These are phyloP conservation scores for Poeciliopsis turneri DNA, from an alignment of 2,797 vertebrate species.

Conservation along the genomic window DNA sequence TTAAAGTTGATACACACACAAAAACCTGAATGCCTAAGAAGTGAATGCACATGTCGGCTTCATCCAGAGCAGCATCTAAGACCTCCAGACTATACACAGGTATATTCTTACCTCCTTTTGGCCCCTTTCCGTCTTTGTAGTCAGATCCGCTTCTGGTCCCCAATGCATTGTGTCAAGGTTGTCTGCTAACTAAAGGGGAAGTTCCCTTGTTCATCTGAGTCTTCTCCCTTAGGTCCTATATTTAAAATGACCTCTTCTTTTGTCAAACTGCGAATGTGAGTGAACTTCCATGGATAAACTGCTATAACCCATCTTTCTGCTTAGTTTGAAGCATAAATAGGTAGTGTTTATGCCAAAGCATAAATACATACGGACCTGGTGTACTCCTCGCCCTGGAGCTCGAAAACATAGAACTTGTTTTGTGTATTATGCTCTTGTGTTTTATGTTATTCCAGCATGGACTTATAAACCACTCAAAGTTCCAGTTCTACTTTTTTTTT, in stretches of 20 bases:
- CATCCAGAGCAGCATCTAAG: background rate
- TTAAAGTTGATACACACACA: background rate
- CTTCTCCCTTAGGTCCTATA: conserved; percentile 70
- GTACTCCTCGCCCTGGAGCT: conserved; percentile 48
- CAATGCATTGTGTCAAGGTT: conserved; percentile 46
- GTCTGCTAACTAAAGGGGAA: conserved; percentile 53
- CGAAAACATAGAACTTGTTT: conserved; percentile 74
- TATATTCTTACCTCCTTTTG: conserved; percentile 13
- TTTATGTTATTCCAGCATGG: conserved; percentile 48
- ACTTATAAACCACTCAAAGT: conserved; percentile 56
- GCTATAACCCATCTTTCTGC: conserved; percentile 57
- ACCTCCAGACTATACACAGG: background rate
- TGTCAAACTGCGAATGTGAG: conserved; percentile 47
- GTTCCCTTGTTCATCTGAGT: conserved; percentile 47
- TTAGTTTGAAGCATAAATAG: conserved; percentile 58
- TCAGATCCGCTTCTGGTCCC: conserved; percentile 21
- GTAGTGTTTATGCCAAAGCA: conserved; percentile 52
- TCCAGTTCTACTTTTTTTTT: conserved; percentile 41
- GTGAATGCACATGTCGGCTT: background rate
- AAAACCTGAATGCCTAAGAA: background rate
- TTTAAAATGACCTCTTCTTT: conserved; percentile 54
- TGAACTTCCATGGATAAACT: conserved; percentile 19
- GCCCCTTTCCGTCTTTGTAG: conserved; percentile 28
- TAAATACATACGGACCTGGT: background rate
- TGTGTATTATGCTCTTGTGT: conserved; percentile 45